Percentiles rank a stretch among this genome's conserved stretches.
Evolutionary conservation across 2,888 invertebrate genomes (phyloP).

Genomic region (Yponomeuta plumbellus): DNA sequence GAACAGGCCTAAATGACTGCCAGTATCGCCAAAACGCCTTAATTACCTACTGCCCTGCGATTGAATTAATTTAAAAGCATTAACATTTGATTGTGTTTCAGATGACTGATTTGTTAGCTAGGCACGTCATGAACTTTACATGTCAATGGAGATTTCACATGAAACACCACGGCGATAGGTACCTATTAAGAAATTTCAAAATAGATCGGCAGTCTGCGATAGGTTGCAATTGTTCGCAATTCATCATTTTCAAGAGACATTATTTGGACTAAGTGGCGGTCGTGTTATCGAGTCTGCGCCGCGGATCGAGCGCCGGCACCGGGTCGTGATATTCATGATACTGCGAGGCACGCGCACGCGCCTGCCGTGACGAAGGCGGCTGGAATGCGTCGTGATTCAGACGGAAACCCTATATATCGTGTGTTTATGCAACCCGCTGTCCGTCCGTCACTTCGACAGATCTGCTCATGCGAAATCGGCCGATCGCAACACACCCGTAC

Average conservation of each 20-base stretch:
- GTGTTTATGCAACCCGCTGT: slow-evolving; percentile 66
- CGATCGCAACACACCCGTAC: neutral
- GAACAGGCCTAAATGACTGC: neutral
- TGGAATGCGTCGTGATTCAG: slow-evolving; percentile 74
- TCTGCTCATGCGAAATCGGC: slow-evolving; percentile 10
- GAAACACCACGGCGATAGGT: slow-evolving; percentile 41
- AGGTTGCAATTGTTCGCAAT: slow-evolving; percentile 36
- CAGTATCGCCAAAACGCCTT: neutral
- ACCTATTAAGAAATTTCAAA: slow-evolving; percentile 50
- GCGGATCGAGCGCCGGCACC: slow-evolving; percentile 31
- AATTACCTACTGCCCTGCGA: neutral
- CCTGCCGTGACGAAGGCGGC: slow-evolving; percentile 63
- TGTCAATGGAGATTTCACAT: neutral
- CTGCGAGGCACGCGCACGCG: slow-evolving; percentile 63
- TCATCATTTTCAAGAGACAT: slow-evolving; percentile 47
- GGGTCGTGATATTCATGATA: slow-evolving; percentile 56
- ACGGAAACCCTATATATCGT: slow-evolving; percentile 69
- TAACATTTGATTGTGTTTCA: neutral
- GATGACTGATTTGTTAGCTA: neutral
- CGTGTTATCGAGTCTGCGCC: slow-evolving; percentile 41
- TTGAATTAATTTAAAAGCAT: neutral
- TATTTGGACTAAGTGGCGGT: slow-evolving; percentile 43
- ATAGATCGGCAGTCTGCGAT: slow-evolving; percentile 29
- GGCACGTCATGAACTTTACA: neutral
- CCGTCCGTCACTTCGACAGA: slow-evolving; percentile 35